Base-by-base conservation (phyloP, 2,888 invertebrate genomes). In the Atrina japonica region DNA sequence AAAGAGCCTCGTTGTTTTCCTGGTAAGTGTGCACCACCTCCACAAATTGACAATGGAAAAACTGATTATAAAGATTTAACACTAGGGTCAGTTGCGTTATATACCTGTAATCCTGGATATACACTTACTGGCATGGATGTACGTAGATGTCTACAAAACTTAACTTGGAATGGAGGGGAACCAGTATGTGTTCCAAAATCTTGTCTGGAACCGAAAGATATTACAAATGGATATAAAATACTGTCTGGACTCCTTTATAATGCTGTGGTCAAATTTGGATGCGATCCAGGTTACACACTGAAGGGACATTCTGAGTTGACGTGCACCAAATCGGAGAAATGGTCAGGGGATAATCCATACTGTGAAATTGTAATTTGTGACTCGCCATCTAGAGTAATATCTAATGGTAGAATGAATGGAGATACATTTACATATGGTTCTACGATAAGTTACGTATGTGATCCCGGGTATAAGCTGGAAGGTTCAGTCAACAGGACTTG, bases 41-140 rank as follows among this genome's bases (percentile, higher is more conserved):
- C 55, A 0, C 25, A 50, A 16, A 70, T 85, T 23, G 40, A 63
- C 25, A 92, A 93, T 84, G 93, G 93, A 0, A 63, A 76, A 27
- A 73, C 88, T 56, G 83, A 83, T 52, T 89, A 87, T 35, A 82
- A 81, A 25, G 84, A 87, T 53, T 83, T 87, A 53, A 80, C 73
- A 49, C 83, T 81, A 63, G 82, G 80, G 16, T 72, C 77, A 1
- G 77, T 80, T 5, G 75, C 75, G 2, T 66, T 74, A 6, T 89
- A 87, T 68, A 67, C 56, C 25, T 89, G 89, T 71, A 73, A 88
- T 58, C 73, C 66, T 0, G 90, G 90, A 0, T 89, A 85, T 66
- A 63, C 72, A 14, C 68, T 88, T 5, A 53, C 59, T 11, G 89
- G 89, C 1, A 55, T 72, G 5, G 74, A 80, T 29, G 75, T 82